phyloP scores from a whole-genome alignment of 2,113 vertebrate species.

The Centrocercus urophasianus region DNA sequence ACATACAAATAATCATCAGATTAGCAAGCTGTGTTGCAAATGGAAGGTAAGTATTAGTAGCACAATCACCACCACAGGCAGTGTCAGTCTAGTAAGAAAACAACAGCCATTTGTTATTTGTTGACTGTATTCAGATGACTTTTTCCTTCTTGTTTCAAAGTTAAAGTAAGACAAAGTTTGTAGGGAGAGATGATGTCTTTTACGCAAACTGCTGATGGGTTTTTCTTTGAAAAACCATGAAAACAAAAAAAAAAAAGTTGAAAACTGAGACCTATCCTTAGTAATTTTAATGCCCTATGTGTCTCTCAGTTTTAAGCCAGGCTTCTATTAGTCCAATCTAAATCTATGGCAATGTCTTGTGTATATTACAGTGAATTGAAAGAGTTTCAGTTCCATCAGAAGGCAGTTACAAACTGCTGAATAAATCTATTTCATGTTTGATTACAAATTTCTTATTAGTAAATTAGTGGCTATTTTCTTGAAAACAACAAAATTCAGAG shows the following conservation, averaged over 20 bases:
- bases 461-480: background rate
- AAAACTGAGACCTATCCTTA: background rate
- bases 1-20: constrained; percentile 55
- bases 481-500: background rate
- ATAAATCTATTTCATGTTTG: background rate
- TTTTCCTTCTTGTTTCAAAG: background rate
- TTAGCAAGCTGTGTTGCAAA: constrained; percentile 56
- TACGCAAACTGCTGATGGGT: background rate
- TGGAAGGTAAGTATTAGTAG: constrained; percentile 59
- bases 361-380: background rate
- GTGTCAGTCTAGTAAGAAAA: background rate
- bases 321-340: background rate
- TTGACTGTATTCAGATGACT: background rate
- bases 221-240: background rate
- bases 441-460: background rate
- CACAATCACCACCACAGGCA: background rate
- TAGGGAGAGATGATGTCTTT: background rate
- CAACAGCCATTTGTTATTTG: constrained; percentile 51
- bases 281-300: background rate
- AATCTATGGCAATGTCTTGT: background rate
- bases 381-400: background rate
- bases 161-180: background rate
- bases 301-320: background rate
- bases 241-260: background rate
- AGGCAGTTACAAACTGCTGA: background rate